Evolutionary conservation across 2,888 invertebrate genomes (phyloP).

Genomic region (Sinodicranocentrus sp.): DNA sequence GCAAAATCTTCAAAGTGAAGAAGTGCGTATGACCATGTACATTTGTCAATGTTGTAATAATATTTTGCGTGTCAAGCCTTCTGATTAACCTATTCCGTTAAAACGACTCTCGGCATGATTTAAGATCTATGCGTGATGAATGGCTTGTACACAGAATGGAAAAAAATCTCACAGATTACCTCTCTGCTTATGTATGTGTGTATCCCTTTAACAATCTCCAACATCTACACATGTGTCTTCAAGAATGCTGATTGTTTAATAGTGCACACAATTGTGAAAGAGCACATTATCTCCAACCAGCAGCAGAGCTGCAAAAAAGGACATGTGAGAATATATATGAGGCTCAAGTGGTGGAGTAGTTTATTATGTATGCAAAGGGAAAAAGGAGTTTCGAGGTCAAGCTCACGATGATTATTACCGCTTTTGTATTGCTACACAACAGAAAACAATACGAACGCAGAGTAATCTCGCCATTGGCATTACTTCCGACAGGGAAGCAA

Average conservation of each 20-base stretch:
- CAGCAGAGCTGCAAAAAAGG: background rate
- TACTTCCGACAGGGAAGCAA: conserved; percentile 71
- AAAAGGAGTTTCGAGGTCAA: conserved; percentile 69
- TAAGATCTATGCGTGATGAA: conserved; percentile 50
- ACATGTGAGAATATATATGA: conserved; percentile 8
- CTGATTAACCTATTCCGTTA: conserved; percentile 62
- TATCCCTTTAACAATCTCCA: too few species aligned
- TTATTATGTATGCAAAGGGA: conserved; percentile 67
- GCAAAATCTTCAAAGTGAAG: background rate
- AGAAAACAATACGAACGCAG: background rate
- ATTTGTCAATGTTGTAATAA: conserved; percentile 49
- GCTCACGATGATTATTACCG: conserved; percentile 12
- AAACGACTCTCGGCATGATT: conserved; percentile 32
- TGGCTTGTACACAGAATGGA: conserved; percentile 21
- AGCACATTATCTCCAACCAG: conserved; percentile 9
- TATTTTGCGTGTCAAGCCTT: conserved; percentile 64
- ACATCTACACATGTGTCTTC: too few species aligned
- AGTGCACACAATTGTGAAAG: conserved; percentile 23
- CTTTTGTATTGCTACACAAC: conserved; percentile 44
- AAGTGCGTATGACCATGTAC: conserved; percentile 61
- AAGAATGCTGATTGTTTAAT: conserved; percentile 25
- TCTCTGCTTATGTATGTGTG: too few species aligned
- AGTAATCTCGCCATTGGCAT: conserved; percentile 49
- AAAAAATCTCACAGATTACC: too few species aligned
- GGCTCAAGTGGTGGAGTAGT: conserved; percentile 18